Base-by-base conservation (phyloP, 1,140 invertebrate genomes). In the Schlechtendalia chinensis region DNA sequence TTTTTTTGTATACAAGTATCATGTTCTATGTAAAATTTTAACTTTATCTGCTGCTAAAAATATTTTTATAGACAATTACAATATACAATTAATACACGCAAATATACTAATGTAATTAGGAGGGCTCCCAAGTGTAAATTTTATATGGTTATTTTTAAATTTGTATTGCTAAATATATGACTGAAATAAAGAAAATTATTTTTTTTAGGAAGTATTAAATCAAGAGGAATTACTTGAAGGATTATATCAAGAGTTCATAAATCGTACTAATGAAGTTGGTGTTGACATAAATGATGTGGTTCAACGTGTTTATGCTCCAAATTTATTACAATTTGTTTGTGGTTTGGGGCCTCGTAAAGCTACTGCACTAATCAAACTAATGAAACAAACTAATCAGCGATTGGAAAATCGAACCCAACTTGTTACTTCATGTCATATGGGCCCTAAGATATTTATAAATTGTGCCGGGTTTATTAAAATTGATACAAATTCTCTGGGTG, bases 401-500 rank as follows among this genome's bases (percentile, higher is more conserved):
- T 85, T 98, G 29, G 96, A 98, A 86, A 98, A 97, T 85, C 88
- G 97, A 85, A 97, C 96, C 0, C 96, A 98, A 85, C 87, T 99
- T 1, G 96, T 99, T 1, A 98, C 96, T 0, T 89, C 91, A 4
- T 98, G 96, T 87, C 94, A 97, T 83, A 94, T 99, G 93, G 98
- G 97, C 4, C 96, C 97, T 0, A 98, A 98, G 87, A 95, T 99
- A 0, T 99, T 99, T 83, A 96, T 99, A 82, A 99, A 99, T 86
- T 99, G 97, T 88, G 96, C 97, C 56, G 98, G 98, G 53, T 99
- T 99, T 84, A 98, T 99, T 29, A 98, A 97, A 88, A 98, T 99
- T 82, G 97, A 99, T 83, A 98, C 97, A 0, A 95, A 93, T 83
- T 94, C 94, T 82, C 86, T 98, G 24, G 95, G 95, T 17, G 96